Conservation (phyloP, 2,113 vertebrate species). For the Catharus fuscescens region DNA sequence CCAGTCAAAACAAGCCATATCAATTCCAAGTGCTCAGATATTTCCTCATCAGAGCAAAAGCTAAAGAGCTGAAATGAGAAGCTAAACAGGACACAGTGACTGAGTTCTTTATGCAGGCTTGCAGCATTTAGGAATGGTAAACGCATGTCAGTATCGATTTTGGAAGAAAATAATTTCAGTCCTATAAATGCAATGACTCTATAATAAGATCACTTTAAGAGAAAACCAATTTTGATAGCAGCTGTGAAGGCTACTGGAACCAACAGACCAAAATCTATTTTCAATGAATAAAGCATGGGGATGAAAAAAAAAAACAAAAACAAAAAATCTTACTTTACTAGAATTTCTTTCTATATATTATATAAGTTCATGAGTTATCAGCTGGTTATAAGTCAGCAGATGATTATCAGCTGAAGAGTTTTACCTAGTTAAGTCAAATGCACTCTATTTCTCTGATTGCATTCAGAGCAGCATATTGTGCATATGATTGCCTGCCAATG, state of each 20-base stretch:
- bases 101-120: background rate
- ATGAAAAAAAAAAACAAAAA: background rate
- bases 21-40: background rate
- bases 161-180: background rate
- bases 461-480: slow-evolving; percentile 33
- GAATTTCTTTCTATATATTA: background rate
- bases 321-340: background rate
- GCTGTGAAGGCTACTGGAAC: background rate
- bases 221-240: background rate
- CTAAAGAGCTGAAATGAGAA: background rate
- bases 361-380: background rate
- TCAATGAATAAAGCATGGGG: background rate
- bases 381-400: background rate
- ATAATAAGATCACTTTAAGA: background rate
- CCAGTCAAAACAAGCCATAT: background rate
- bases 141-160: background rate
- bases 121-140: background rate
- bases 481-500: slow-evolving; percentile 33
- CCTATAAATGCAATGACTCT: background rate
- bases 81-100: background rate
- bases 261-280: background rate
- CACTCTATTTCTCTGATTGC: background rate
- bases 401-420: slow-evolving; percentile 6
- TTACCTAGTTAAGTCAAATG: background rate
- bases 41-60: background rate